A percentile compares a stretch with the other conserved stretches of the same genome.
Evolutionary conservation across 2,888 invertebrate genomes (phyloP).

Genomic region (Thera britannica): DNA sequence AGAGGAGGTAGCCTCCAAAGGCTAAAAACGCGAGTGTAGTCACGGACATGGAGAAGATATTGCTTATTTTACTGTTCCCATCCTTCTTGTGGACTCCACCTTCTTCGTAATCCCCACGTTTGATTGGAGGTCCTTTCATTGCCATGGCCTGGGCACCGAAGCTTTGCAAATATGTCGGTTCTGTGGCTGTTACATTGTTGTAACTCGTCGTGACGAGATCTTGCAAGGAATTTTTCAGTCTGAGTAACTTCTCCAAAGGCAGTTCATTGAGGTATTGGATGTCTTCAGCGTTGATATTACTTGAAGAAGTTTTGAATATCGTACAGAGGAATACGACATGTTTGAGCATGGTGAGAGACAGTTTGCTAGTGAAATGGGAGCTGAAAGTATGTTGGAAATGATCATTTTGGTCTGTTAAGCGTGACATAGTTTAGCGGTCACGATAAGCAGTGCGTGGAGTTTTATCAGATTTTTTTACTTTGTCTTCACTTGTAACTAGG

Average conservation of each 20-base stretch:
- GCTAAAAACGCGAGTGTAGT: slow-evolving; percentile 92
- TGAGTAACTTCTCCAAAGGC: slow-evolving; percentile 88
- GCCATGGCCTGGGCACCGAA: slow-evolving; percentile 78
- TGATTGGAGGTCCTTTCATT: slow-evolving; percentile 64
- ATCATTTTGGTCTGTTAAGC: slow-evolving; percentile 59
- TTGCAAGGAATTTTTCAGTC: slow-evolving; percentile 81
- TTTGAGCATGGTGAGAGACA: slow-evolving; percentile 57
- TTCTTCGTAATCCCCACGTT: slow-evolving; percentile 79
- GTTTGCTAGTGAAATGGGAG: slow-evolving; percentile 49
- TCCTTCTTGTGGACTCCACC: slow-evolving; percentile 72
- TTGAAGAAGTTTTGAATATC: slow-evolving; percentile 45
- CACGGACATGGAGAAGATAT: slow-evolving; percentile 90
- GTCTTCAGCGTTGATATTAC: slow-evolving; percentile 61
- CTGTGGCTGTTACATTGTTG: slow-evolving; percentile 57
- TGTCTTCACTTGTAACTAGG: background rate
- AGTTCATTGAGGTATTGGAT: slow-evolving; percentile 87
- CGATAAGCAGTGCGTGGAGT: slow-evolving; percentile 50
- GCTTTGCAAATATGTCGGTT: slow-evolving; percentile 57
- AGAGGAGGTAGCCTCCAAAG: slow-evolving; percentile 92
- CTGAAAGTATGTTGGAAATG: slow-evolving; percentile 23
- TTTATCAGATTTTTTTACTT: slow-evolving; percentile 19
- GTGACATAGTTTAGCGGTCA: slow-evolving; percentile 61
- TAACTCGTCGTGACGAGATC: slow-evolving; percentile 59
- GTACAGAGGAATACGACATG: slow-evolving; percentile 46
- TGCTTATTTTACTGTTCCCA: slow-evolving; percentile 87